Base-by-base conservation (phyloP, 2,888 invertebrate species). In the Microchrysa polita region DNA sequence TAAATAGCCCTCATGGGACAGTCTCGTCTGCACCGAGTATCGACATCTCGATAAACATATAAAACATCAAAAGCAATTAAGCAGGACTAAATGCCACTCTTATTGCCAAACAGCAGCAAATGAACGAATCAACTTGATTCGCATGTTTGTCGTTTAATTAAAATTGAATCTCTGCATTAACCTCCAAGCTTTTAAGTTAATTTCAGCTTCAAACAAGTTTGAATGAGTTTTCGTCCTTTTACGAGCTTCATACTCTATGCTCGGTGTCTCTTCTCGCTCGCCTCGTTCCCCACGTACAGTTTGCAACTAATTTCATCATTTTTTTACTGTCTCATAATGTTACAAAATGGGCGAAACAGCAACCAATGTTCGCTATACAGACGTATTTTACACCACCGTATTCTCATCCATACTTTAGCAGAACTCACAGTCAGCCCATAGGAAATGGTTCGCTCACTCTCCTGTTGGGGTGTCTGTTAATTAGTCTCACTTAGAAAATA, bases 401-500 rank as follows among this genome's bases (percentile, higher is more conserved):
- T n/a, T n/a, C 23, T 44, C 52, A 60, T 60, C 65, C 22, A 65
- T n/a, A n/a, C n/a, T n/a, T 61, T 65, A 65, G 27, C 7, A 34
- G 27, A 5, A n/a, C n/a, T n/a, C n/a, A 34, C 27, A 34, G 48
- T 44, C 27, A 34, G 48, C 44, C 59, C 14, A 1, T 14, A 59
- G 44, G 18, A 53, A 23, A 60, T 44, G 16, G 48, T 42, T 0
- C 63, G 20, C 53, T 1, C 69, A 53, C 14, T 71, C 76, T 74
- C 77, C 73, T 73, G 2, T 72, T n/a, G 80, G 81, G 82, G 81
- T 79, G 80, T 78, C 81, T 81, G 82, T 82, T 83, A 83, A 83
- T 83, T 83, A 83, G 83, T 83, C 82, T 82, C 82, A 83, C 83
- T 83, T 82, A 82, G 83, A 82, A 83, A 83, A 83, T 83, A 83